Evolutionary conservation across 2,797 vertebrate species (phyloP), one percentile per base, ranked within the genome.

Genomic region (Scyliorhinus canicula): DNA sequence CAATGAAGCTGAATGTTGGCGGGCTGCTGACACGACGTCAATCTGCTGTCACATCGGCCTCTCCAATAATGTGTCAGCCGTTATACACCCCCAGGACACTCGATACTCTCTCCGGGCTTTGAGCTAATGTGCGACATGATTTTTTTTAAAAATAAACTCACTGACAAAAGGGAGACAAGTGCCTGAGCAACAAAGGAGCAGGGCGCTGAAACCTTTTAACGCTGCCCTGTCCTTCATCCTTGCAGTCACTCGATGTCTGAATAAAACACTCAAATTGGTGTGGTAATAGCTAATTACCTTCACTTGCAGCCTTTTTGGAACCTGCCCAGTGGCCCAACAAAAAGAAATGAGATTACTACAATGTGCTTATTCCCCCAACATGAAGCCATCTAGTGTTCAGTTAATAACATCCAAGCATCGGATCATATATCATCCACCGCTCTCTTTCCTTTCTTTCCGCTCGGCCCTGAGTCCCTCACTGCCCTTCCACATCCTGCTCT

Each of bases 311-410:
- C n/a, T 52, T 14, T 60, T 55, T 60, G 65, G 93, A 69, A 50
- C 31, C 31, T 1, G 47, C 63, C 14, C 28, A 71, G 50, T 74
- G 71, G 50, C 47, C n/a, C 40, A 44, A 50, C n/a, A 95, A 74
- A 74, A 50, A 35, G 50, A 95, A 31, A 52, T 71, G 67, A 84
- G 69, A 65, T 47, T 40, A 31, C 55, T 50, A 90, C 93, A 96
- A 95, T 95, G 95, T 96, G 96, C 95, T 96, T 96, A 60, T 9
- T 67, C 9, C 0, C 95, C 65, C 4, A 44, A 88, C 35, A 84
- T 31, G 52, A 47, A 85, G 57, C 21, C 77, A 52, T 16, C n/a
- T n/a, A n/a, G n/a, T n/a, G n/a, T n/a, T n/a, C 50, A 57, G 95
- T 95, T 88, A 26, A 55, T 77, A 90, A 95, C 16, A 21, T 31